phyloP scores from a whole-genome alignment of 2,888 invertebrate genomes.

The Onchidella celtica region DNA sequence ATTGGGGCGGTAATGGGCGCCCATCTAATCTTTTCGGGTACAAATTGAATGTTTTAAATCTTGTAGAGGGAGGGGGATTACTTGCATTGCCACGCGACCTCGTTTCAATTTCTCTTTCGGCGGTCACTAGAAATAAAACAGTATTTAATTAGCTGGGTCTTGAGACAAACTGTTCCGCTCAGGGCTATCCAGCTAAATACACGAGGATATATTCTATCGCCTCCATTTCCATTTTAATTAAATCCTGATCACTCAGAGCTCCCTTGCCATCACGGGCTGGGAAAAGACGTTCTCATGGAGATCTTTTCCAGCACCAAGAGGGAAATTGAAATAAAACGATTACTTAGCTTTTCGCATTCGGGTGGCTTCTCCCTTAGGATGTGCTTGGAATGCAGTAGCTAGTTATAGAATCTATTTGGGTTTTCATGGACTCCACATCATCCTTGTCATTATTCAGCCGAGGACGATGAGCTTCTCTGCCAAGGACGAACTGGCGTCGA shows the following conservation, averaged over 20 bases:
- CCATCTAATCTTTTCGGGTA: conserved; percentile 61
- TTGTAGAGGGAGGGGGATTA: conserved; percentile 56
- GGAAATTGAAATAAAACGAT: conserved; percentile 63
- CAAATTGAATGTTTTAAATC: conserved; percentile 64
- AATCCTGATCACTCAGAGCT: conserved; percentile 61
- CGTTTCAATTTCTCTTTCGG: conserved; percentile 56
- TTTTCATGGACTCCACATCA: conserved; percentile 2
- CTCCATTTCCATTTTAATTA: conserved; percentile 65
- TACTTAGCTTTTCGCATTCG: conserved; percentile 53
- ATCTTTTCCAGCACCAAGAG: conserved; percentile 29
- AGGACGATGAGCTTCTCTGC: neutral
- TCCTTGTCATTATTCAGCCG: conserved; percentile 14
- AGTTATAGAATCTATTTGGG: conserved; percentile 10
- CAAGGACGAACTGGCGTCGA: neutral
- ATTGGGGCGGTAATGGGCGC: conserved; percentile 58
- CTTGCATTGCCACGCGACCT: conserved; percentile 51
- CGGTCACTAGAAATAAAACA: conserved; percentile 58
- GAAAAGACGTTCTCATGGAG: conserved; percentile 20
- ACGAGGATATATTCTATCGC: conserved; percentile 43
- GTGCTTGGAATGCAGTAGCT: conserved; percentile 30
- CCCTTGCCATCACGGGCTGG: conserved; percentile 23
- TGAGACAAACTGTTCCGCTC: conserved; percentile 33
- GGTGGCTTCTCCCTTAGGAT: neutral
- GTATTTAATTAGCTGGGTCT: conserved; percentile 62
- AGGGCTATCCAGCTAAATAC: conserved; percentile 45